phyloP scores from a whole-genome alignment of 2,113 vertebrate species.

The Brachionichthys hirsutus region DNA sequence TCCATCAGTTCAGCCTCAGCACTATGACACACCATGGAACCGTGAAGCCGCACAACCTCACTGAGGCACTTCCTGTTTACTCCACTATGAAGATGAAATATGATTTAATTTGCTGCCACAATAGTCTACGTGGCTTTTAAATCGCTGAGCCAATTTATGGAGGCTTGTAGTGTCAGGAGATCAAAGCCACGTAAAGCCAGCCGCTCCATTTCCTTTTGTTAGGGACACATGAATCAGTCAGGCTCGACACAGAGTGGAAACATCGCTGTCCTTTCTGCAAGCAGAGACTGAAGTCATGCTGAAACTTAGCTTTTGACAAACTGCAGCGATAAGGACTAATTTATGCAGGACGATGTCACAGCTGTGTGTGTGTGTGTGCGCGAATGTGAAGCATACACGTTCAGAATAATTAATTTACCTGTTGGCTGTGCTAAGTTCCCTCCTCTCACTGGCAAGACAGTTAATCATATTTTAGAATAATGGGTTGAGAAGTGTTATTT shows the following conservation, averaged over 20 bases:
- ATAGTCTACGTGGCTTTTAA: conserved; percentile 53
- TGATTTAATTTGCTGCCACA: conserved; percentile 60
- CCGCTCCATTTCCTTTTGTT: conserved; percentile 20
- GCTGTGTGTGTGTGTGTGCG: no score
- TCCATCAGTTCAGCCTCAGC: conserved; percentile 2
- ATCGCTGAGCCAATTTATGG: conserved; percentile 59
- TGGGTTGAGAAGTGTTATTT: no score
- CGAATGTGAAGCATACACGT: no score
- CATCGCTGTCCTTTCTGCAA: conserved; percentile 36
- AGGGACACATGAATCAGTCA: conserved; percentile 45
- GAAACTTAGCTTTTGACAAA: conserved; percentile 30
- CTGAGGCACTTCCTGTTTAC: conserved; percentile 36
- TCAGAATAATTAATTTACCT: no score
- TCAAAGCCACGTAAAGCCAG: conserved; percentile 48
- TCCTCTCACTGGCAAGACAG: no score
- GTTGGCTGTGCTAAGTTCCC: no score
- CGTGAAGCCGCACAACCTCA: conserved; percentile 8
- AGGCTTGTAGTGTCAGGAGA: conserved; percentile 47
- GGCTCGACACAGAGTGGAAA: conserved; percentile 27
- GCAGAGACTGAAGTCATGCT: conserved; percentile 37
- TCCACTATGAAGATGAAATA: conserved; percentile 53
- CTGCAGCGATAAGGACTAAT: conserved; percentile 11
- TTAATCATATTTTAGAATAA: no score
- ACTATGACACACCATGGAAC: not conserved
- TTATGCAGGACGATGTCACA: conserved; percentile 19